Conservation (phyloP, 2,113 vertebrate genomes). For the Pelecanus crispus region DNA sequence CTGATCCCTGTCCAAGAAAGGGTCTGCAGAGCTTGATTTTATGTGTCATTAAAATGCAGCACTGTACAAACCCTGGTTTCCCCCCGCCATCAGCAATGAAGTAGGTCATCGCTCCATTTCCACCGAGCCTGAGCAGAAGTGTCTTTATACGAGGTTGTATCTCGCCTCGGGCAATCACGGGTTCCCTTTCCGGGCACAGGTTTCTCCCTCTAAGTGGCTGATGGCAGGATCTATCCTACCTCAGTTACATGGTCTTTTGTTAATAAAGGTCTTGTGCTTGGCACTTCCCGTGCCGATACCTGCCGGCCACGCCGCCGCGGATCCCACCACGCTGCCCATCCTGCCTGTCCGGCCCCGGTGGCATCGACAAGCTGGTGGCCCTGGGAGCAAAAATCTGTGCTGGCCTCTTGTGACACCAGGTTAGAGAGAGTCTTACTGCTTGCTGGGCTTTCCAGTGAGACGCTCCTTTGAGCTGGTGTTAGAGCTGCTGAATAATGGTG, state of each 20-base stretch:
- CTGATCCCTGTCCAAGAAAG: not conserved
- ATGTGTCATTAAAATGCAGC: not conserved
- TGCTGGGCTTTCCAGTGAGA: not conserved
- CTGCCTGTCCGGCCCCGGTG: rapidly evolving
- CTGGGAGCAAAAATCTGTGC: not conserved
- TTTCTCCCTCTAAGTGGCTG: not conserved
- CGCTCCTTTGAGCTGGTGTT: not conserved
- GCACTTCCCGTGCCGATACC: rapidly evolving
- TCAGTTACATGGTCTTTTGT: not conserved
- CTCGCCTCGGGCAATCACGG: rapidly evolving
- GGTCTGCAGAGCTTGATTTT: not conserved
- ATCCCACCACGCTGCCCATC: not conserved
- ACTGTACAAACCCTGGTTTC: not conserved
- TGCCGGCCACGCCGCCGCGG: rapidly evolving
- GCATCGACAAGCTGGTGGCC: not conserved
- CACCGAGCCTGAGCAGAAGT: not conserved
- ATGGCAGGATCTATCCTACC: constrained; percentile 6
- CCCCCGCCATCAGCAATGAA: not conserved
- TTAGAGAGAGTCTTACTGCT: not conserved
- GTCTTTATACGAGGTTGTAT: rapidly evolving
- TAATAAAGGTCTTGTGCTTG: not conserved
- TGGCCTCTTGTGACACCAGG: not conserved
- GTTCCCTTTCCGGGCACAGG: not conserved
- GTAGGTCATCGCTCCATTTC: rapidly evolving
- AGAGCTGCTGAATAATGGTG: constrained; percentile 32